phyloP scores from a whole-genome alignment of 1,140 invertebrate genomes.

The Dreissena polymorpha region DNA sequence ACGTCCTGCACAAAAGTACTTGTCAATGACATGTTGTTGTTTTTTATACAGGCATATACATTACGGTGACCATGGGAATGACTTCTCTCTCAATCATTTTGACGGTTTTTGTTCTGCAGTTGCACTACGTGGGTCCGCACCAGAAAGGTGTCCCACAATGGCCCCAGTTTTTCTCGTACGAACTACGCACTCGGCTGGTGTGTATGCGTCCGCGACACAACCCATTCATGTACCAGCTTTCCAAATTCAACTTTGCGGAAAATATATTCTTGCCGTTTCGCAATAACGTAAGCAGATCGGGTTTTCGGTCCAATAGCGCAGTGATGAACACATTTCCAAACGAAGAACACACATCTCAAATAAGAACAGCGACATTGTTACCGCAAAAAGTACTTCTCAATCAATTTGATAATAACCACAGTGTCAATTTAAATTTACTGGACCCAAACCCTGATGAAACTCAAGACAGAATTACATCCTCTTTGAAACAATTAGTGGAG shows the following conservation, averaged over 20 bases:
- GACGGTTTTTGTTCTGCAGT: slow-evolving; percentile 73
- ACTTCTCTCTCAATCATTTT: slow-evolving; percentile 79
- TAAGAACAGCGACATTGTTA: background rate
- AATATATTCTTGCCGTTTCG: slow-evolving; percentile 9
- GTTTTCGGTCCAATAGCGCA: background rate
- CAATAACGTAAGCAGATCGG: background rate
- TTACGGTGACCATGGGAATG: slow-evolving; percentile 79
- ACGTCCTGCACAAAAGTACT: too few relatives aligned
- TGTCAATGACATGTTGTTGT: too few relatives aligned
- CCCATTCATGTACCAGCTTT: slow-evolving; percentile 31
- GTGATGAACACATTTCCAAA: background rate
- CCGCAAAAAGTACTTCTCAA: slow-evolving; percentile 12
- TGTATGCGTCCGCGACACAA: slow-evolving; percentile 58
- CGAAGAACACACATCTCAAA: background rate
- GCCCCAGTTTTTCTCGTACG: slow-evolving; percentile 46
- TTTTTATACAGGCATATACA: slow-evolving; percentile 76
- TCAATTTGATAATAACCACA: slow-evolving; percentile 39
- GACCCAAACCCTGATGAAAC: slow-evolving; percentile 34
- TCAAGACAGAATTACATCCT: slow-evolving; percentile 65
- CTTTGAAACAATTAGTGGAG: slow-evolving; percentile 64
- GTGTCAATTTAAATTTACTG: background rate
- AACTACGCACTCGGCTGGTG: slow-evolving; percentile 57
- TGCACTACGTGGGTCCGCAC: slow-evolving; percentile 55
- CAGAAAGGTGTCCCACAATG: slow-evolving; percentile 53
- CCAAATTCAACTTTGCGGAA: slow-evolving; percentile 53